phyloP scores from a whole-genome alignment of 2,888 invertebrate genomes.

The Drosophila cracens region DNA sequence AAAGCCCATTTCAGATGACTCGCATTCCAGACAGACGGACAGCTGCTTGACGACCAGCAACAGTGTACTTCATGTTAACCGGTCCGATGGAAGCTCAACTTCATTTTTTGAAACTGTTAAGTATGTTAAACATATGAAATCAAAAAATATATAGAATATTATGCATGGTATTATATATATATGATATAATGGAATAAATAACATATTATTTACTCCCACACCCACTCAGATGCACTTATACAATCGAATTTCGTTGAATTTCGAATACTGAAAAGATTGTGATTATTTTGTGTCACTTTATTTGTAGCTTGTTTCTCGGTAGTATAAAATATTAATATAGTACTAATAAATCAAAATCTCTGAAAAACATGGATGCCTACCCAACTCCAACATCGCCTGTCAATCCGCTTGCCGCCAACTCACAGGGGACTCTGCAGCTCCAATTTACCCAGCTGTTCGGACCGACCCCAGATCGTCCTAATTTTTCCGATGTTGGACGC shows the following conservation, averaged over 20 bases:
- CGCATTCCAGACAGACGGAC: no score
- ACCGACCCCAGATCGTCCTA: background rate
- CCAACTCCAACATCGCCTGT: background rate
- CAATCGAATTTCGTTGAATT: background rate
- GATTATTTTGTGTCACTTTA: background rate
- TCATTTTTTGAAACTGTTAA: background rate
- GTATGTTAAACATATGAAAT: background rate
- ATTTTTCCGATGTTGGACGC: background rate
- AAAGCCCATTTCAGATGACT: no score
- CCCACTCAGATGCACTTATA: background rate
- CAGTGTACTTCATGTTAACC: constrained; percentile 50
- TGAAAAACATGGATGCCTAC: background rate
- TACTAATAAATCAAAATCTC: background rate
- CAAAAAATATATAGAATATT: no score
- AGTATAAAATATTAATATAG: background rate
- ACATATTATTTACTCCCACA: background rate
- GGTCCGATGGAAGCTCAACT: constrained; percentile 9
- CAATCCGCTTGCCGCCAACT: background rate
- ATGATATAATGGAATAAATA: background rate
- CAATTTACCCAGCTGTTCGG: background rate
- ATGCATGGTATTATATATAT: background rate
- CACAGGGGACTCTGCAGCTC: background rate
- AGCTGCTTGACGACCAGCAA: constrained; percentile 24
- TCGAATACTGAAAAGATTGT: background rate
- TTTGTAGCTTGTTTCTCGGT: background rate